These are phyloP conservation scores for Nomada ferruginata DNA, from an alignment of 2,888 invertebrate genomes.

Conservation along the genomic window DNA sequence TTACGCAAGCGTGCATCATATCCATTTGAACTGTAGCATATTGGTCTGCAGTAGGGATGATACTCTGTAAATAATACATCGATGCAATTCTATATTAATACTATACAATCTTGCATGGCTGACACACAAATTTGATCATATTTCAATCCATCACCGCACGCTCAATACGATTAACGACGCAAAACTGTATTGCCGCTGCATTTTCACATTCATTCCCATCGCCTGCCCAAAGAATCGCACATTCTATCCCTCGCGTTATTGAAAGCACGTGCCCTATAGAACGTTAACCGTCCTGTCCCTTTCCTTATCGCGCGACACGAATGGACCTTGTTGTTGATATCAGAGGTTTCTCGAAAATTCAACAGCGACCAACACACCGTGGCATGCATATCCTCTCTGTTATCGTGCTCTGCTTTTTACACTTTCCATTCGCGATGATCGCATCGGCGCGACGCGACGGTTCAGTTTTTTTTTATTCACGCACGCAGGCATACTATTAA, in stretches of 20 bases:
- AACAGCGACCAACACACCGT: neutral
- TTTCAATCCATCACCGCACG: too few species aligned
- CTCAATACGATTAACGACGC: too few species aligned
- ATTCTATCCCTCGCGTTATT: neutral
- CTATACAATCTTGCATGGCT: too few species aligned
- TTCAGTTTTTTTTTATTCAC: constrained; percentile 6
- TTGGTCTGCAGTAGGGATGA: too few species aligned
- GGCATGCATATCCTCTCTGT: neutral
- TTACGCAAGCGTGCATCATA: too few species aligned
- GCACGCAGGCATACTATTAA: neutral
- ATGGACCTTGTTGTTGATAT: neutral
- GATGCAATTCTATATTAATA: too few species aligned
- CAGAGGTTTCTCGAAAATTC: neutral
- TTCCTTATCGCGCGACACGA: neutral
- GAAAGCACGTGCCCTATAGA: neutral
- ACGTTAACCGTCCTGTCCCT: neutral
- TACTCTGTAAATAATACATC: too few species aligned
- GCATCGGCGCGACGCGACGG: too few species aligned
- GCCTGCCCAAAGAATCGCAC: neutral
- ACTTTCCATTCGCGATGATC: neutral
- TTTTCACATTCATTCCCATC: neutral
- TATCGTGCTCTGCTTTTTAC: neutral
- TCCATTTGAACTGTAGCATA: too few species aligned
- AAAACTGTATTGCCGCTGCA: neutral
- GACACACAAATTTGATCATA: too few species aligned